Conservation (phyloP, 2,113 vertebrate genomes). For the Crotalus tigris region DNA sequence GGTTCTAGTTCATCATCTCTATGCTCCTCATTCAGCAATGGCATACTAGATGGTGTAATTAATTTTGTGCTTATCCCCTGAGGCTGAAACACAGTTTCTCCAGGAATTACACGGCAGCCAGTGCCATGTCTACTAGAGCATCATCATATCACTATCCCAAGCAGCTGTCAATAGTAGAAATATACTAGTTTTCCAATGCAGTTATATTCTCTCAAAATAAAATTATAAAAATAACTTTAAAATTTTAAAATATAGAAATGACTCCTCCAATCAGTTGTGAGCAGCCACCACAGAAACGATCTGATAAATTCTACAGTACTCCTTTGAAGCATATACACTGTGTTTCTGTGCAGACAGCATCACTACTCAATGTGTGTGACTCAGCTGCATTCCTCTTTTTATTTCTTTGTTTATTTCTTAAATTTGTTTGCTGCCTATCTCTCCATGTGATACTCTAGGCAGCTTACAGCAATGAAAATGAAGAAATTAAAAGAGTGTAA, state of each 20-base stretch:
- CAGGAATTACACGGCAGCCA: background rate
- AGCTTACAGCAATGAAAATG: background rate
- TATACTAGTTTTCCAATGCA: background rate
- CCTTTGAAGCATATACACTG: background rate
- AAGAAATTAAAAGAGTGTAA: background rate
- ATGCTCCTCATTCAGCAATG: background rate
- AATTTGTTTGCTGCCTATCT: background rate
- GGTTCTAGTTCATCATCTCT: background rate
- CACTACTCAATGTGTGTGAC: background rate
- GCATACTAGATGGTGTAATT: background rate
- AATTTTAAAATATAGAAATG: background rate
- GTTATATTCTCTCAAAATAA: background rate
- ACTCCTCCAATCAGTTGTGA: background rate
- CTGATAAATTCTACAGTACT: background rate
- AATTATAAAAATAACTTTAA: background rate
- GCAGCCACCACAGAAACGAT: background rate
- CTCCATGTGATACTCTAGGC: fast-evolving
- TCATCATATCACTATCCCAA: background rate
- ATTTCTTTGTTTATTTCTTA: background rate
- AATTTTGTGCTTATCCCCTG: background rate
- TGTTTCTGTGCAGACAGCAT: background rate
- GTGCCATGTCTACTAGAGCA: background rate
- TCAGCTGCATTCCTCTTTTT: background rate
- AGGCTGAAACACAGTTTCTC: background rate
- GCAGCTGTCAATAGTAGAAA: background rate